These are phyloP conservation scores for Malurus alboscapulatus DNA, from an alignment of 2,113 vertebrate species.

Conservation along the genomic window DNA sequence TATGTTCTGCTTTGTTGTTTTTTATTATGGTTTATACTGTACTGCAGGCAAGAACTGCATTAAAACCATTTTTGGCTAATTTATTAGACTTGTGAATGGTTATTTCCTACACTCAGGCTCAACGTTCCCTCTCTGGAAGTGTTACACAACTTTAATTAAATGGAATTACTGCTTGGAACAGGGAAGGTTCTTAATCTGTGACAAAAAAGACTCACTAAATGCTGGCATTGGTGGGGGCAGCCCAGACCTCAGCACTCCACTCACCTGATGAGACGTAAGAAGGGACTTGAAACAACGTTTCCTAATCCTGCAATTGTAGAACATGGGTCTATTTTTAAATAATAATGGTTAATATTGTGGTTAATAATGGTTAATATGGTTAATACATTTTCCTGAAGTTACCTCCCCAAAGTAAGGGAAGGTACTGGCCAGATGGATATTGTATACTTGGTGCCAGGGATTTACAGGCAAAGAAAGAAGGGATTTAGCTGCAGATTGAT, in stretches of 20 bases:
- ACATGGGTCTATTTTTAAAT: accelerated
- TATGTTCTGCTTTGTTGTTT: conserved; percentile 18
- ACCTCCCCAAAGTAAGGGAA: background rate
- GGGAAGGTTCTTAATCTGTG: background rate
- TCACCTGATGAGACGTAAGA: background rate
- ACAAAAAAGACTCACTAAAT: background rate
- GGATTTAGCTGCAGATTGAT: background rate
- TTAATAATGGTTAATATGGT: too few species aligned
- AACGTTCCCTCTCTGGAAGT: background rate
- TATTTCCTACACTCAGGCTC: background rate
- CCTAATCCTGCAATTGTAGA: background rate
- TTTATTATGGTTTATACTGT: conserved; percentile 24
- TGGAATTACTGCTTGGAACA: background rate
- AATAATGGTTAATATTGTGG: too few species aligned
- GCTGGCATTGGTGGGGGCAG: background rate
- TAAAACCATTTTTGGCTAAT: conserved; percentile 55
- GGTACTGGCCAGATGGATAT: background rate
- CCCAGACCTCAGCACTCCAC: background rate
- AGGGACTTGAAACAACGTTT: background rate
- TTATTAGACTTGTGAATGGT: background rate
- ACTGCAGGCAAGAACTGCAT: conserved; percentile 32
- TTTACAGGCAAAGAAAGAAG: background rate
- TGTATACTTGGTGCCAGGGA: background rate
- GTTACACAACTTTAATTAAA: background rate
- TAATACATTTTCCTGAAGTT: background rate